These are phyloP conservation scores for Dromaius novaehollandiae DNA, from an alignment of 2,113 vertebrate genomes.

Conservation along the genomic window DNA sequence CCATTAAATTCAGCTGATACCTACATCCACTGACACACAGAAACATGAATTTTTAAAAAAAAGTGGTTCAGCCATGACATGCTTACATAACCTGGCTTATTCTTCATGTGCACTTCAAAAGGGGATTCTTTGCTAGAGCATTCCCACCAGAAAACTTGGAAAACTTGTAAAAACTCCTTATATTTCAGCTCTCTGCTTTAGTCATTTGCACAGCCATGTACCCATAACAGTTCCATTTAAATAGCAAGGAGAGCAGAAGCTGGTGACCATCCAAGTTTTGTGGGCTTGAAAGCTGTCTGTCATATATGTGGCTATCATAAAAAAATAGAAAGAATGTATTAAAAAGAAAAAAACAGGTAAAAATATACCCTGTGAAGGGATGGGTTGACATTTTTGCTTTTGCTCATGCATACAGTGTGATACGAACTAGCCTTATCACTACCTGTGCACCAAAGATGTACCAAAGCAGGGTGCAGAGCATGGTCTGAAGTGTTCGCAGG, in stretches of 20 bases:
- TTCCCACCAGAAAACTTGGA: constrained; percentile 52
- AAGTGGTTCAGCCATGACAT: neutral
- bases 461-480: neutral
- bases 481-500: neutral
- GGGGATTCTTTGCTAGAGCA: constrained; percentile 22
- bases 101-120: constrained; percentile 33
- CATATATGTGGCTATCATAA: neutral
- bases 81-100: neutral
- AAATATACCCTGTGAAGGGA: neutral
- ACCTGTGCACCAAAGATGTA: neutral
- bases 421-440: neutral
- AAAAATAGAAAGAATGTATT: neutral
- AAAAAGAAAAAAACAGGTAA: neutral
- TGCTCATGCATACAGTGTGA: neutral
- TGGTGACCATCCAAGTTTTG: constrained; percentile 8
- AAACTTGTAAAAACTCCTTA: constrained; percentile 64
- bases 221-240: neutral
- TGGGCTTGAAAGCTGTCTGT: neutral
- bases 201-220: constrained; percentile 25
- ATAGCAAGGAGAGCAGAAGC: neutral
- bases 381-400: neutral
- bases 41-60: neutral
- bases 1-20: neutral
- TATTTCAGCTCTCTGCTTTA: constrained; percentile 49
- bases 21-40: neutral